Evolutionary conservation across 2,113 vertebrate genomes (phyloP), one percentile per base, ranked within the genome.

Genomic region (Bombycilla garrulus): DNA sequence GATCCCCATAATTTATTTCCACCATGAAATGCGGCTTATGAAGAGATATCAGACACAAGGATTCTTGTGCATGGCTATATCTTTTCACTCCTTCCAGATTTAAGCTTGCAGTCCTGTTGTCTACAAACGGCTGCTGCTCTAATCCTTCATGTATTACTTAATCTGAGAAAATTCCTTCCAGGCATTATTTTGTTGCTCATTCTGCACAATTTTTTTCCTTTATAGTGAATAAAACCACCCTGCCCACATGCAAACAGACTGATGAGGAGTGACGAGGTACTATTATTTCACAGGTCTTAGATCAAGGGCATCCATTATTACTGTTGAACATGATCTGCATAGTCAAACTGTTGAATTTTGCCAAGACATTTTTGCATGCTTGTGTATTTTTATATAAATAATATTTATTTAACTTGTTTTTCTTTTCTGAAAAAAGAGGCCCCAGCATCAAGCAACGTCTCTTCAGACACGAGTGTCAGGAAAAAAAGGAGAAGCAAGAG

Each of bases 111-210:
- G 71, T 26, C 56, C 36, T n/a, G n/a, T 88, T 92, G 79, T 86
- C 90, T 88, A 71, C 80, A 64, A 38, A 40, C 0, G 0, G 22
- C 48, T 96, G 66, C 76, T 88, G 72, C 88, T 93, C 56, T 91
- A 92, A 94, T 90, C 80, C 85, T 86, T 71, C 44, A 35, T 9
- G 3, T 90, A 62, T 67, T 83, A 20, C 23, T 86, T 71, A 77
- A 86, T 69, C 80, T 77, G 64, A 86, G 56, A 78, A 83, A 90
- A 96, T 78, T 90, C 71, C 71, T 92, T 83, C 76, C 67, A 60
- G 72, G 74, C 38, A 26, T 70, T 72, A 36, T 78, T 88, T 71
- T 88, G 47, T 64, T 66, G 33, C 53, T 44, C 56, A 81, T 77
- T 38, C 72, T 53, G 24, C 40, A 29, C 5, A 1, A 19, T 24